Base-by-base conservation (phyloP, 2,888 invertebrate species). In the Perithous albicinctus region DNA sequence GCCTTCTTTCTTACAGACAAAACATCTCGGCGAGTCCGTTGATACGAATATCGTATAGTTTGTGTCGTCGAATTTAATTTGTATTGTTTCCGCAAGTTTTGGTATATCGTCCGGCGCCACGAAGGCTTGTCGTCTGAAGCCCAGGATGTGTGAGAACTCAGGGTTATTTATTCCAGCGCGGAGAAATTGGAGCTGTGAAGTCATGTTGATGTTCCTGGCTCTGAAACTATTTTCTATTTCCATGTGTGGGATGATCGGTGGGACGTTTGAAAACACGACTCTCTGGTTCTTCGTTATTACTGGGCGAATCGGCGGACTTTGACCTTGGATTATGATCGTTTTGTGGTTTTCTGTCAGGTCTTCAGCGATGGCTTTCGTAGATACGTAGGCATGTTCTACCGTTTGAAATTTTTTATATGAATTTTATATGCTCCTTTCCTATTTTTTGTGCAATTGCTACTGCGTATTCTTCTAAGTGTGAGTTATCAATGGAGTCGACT, bases 211-310 rank as follows among this genome's bases (percentile, higher is more conserved):
- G 15, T 56, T 38, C 0, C 18, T 12, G 1, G 38, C 23, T 26
- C 26, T 46, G 15, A 59, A 1, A 12, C 2, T 43, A 7, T 61
- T 43, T 43, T 43, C 29, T 5, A 72, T 59, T 10, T 59, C 51
- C 20, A 0, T 10, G 48, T 74, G 63, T 8, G 48, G 63, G 15
- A 74, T 63, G 20, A 61, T 23, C 29, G 51, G 63, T 18, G 41
- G 63, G 15, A 64, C 64, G 23, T 74, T 74, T 10, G 74, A 74
- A 7, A 74, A 26, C 3, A 35, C 35, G n/a, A 78, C 35, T 51
- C 73, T 20, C 18, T 78, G 43, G 51, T 70, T 78, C 12, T 48
- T 15, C 10, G 86, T 84, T 12, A 88, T 79, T 10, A 87, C 70
- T 63, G 84, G 81, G 8, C 85, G 74, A 5, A 82, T 82, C 56